Base-by-base conservation (phyloP, 2,113 vertebrate genomes). In the Mastomys natalensis region DNA sequence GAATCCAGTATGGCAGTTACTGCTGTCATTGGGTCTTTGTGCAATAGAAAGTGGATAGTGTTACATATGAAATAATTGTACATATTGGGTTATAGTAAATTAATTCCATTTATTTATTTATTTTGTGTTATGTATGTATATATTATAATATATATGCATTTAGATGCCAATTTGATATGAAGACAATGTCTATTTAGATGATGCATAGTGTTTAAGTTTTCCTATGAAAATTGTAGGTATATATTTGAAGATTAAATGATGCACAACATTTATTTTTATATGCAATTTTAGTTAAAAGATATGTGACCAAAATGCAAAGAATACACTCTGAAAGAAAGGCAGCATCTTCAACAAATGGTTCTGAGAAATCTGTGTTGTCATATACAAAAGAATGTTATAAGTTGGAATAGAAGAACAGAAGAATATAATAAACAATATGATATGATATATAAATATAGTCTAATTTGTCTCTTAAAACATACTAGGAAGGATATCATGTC, bases 51-150 rank as follows among this genome's bases (percentile, higher is more conserved):
- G 8, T 68, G 34, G 15, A 76, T 9, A 74, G 40, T 31, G 1
- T 37, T 24, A 82, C 31, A 55, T 2, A 3, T 62, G 48, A 88
- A 78, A 70, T 66, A 40, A 45, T 48, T 60, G 4, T 92, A 37
- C 87, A 48, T 51, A 72, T 40, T 73, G 40, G 4, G 1, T 73
- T 90, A 58, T 5, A 94, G 53, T 55, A 29, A 94, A 86, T 93
- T 89, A 94, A 87, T 62, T 92, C 43, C 12, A 48, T 90, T 62
- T 16, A 70, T 82, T 62, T 92, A 66, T 51, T 62, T 62, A 62
- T 64, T 64, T 29, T 29, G 26, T 64, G 62, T 29, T 64, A 29
- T 64, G 26, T 62, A 26, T n/a, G n/a, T 62, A 62, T 62, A 26
- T 58, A 19, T 58, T 19, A 60, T 60, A 60, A 62, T 43, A 22